phyloP scores from a whole-genome alignment of 1,140 invertebrate genomes.

The Drosophila funebris region DNA sequence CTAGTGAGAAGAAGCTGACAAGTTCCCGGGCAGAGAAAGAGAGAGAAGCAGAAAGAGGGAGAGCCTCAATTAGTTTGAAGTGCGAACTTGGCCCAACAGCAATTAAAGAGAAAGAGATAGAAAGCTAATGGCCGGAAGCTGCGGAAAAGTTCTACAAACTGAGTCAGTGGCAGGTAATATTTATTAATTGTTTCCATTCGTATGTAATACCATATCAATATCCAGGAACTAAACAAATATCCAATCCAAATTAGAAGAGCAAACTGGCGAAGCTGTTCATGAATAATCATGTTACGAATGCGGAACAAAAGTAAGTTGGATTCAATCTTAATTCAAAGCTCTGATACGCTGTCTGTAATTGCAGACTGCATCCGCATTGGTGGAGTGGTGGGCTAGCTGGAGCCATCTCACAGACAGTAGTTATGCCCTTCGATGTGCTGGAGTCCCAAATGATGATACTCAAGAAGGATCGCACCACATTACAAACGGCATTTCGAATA shows the following conservation, averaged over 20 bases:
- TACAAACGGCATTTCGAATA: neutral
- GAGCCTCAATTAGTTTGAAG: slow-evolving; percentile 46
- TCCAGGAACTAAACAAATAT: neutral
- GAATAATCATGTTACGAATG: neutral
- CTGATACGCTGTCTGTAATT: neutral
- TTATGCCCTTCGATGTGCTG: slow-evolving; percentile 53
- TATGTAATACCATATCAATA: neutral
- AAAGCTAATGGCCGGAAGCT: slow-evolving; percentile 40
- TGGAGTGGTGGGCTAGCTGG: slow-evolving; percentile 62
- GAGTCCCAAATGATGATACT: slow-evolving; percentile 56
- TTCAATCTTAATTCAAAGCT: neutral
- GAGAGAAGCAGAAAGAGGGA: too few relatives aligned
- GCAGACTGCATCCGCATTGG: slow-evolving; percentile 47
- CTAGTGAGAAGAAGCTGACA: neutral
- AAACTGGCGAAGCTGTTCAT: slow-evolving; percentile 2
- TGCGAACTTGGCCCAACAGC: slow-evolving; percentile 38
- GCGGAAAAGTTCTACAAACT: neutral
- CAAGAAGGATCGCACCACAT: slow-evolving; percentile 13
- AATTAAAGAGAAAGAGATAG: slow-evolving; percentile 36
- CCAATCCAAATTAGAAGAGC: neutral
- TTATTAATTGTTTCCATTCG: too few relatives aligned
- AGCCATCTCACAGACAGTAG: slow-evolving; percentile 19
- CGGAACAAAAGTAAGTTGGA: slow-evolving; percentile 1
- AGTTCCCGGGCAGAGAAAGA: neutral
- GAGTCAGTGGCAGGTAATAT: neutral